A percentile compares a stretch with the other conserved stretches of the same genome.
phyloP scores from a whole-genome alignment of 2,797 vertebrate species.

The Lateolabrax maculatus region DNA sequence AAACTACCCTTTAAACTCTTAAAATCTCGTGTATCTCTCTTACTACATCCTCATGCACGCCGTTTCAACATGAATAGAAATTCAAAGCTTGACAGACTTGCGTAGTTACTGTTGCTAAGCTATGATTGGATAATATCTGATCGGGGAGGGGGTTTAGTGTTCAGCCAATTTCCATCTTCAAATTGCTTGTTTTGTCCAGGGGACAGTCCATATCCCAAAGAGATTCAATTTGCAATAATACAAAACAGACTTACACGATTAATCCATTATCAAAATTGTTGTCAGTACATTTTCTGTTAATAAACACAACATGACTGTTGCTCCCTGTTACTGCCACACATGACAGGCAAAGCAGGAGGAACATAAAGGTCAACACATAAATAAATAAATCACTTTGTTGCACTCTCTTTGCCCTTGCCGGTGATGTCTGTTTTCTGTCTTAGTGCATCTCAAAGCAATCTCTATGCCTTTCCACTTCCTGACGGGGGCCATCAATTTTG shows the following conservation, averaged over 20 bases:
- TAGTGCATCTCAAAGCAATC: conserved; percentile 38
- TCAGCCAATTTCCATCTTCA: not conserved
- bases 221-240: conserved; percentile 3
- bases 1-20: not conserved
- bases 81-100: not conserved
- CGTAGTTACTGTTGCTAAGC: not conserved
- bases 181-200: conserved; percentile 10
- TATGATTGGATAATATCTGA: conserved; percentile 20
- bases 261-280: conserved; percentile 9
- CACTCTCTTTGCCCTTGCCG: conserved; percentile 47
- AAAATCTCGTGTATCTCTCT: not conserved
- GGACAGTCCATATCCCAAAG: not conserved
- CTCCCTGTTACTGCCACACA: conserved; percentile 20
- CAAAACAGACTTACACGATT: conserved; percentile 5
- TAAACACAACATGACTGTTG: conserved; percentile 13
- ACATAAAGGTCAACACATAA: conserved; percentile 53
- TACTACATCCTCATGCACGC: not conserved
- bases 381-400: conserved; percentile 61
- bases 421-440: conserved; percentile 52
- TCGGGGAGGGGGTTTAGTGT: not conserved
- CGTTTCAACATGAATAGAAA: not conserved
- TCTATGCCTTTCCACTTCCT: conserved; percentile 59
- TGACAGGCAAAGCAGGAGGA: conserved; percentile 30
- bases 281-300: not conserved
- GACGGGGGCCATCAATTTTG: conserved; percentile 57